Evolutionary conservation across 1,140 invertebrate species (phyloP).

Genomic region (Drosophila navojoa): DNA sequence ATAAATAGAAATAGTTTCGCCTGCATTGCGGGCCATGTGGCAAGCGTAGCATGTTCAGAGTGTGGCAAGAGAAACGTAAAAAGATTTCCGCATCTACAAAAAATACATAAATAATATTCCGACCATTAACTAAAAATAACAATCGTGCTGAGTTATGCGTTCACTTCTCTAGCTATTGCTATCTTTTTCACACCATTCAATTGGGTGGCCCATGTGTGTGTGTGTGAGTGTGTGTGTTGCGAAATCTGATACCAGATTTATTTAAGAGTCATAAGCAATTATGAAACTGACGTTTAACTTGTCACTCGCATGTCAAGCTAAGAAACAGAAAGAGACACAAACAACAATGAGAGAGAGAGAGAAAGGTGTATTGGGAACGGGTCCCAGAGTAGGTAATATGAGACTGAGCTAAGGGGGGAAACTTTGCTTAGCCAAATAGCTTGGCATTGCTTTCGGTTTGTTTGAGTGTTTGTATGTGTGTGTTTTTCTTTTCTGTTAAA

Average conservation of each 20-base stretch:
- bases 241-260: constrained; percentile 75
- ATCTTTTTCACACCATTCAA: constrained; percentile 47
- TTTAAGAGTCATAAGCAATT: constrained; percentile 65
- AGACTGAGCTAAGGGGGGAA: constrained; percentile 13
- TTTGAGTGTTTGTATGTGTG: not conserved
- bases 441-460: constrained; percentile 5
- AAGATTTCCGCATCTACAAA: constrained; percentile 38
- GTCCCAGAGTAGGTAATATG: constrained; percentile 14
- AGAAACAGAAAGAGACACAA: not conserved
- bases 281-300: constrained; percentile 73
- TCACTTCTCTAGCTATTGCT: constrained; percentile 31
- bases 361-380: constrained; percentile 13
- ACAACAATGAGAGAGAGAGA: constrained; percentile 4
- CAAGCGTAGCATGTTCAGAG: constrained; percentile 11
- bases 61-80: constrained; percentile 6
- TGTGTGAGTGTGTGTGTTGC: constrained; percentile 22
- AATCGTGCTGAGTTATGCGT: constrained; percentile 44
- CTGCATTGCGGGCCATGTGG: constrained; percentile 29
- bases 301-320: constrained; percentile 52
- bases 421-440: constrained; percentile 16
- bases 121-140: constrained; percentile 48
- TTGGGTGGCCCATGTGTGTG: constrained; percentile 4
- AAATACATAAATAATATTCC: constrained; percentile 34
- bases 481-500: constrained; percentile 3
- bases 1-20: constrained; percentile 27